Conservation (phyloP, 2,113 vertebrate species). For the Gymnobelideus leadbeateri region DNA sequence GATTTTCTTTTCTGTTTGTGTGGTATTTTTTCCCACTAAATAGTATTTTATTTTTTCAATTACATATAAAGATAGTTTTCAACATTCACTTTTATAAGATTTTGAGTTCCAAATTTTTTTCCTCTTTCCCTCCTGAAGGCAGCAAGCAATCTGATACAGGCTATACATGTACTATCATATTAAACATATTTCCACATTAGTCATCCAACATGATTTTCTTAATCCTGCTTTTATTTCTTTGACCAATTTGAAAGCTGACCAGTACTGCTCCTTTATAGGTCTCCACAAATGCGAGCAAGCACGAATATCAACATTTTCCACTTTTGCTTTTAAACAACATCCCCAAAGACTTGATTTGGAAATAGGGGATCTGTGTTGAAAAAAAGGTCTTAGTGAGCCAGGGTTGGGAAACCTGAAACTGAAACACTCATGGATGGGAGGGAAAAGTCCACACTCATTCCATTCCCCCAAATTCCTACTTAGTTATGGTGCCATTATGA, state of each 20-base stretch:
- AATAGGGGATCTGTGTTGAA: background rate
- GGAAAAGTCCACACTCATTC: background rate
- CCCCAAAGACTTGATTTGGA: background rate
- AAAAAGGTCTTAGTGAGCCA: background rate
- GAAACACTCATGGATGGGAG: background rate
- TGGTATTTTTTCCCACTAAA: too few relatives aligned
- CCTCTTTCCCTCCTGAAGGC: too few relatives aligned
- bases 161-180: too few relatives aligned
- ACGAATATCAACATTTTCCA: background rate
- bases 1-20: too few relatives aligned
- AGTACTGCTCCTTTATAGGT: background rate
- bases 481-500: background rate
- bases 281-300: background rate
- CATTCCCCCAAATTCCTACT: background rate
- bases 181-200: too few relatives aligned
- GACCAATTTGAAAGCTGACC: background rate
- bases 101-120: too few relatives aligned
- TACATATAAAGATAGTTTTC: too few relatives aligned
- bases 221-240: background rate
- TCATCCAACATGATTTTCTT: background rate
- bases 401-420: background rate
- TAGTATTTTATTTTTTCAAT: too few relatives aligned
- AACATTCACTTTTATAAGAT: too few relatives aligned
- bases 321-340: background rate
- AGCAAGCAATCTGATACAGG: too few relatives aligned